phyloP scores from a whole-genome alignment of 2,888 invertebrate genomes.

The Sminthurinus aureus region DNA sequence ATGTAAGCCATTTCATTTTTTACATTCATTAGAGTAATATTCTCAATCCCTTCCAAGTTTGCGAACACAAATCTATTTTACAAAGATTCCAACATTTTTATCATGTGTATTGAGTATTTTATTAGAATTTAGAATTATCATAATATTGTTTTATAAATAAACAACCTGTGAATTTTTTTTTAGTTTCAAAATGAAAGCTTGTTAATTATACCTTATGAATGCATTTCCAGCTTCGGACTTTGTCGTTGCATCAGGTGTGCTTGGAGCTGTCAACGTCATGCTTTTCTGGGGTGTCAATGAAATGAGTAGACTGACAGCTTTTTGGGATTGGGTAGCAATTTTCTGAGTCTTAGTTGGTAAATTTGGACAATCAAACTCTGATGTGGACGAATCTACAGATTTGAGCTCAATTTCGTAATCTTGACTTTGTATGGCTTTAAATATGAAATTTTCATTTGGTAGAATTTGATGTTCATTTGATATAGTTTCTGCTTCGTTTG shows the following conservation, averaged over 20 bases:
- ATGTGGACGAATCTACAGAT: background rate
- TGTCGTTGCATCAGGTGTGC: constrained; percentile 18
- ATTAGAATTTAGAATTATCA: too few species aligned
- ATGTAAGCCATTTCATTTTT: background rate
- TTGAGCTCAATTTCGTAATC: constrained; percentile 24
- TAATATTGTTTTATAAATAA: too few species aligned
- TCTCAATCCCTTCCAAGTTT: constrained; percentile 10
- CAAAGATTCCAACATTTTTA: too few species aligned
- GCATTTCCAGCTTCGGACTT: constrained; percentile 45
- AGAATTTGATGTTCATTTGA: background rate
- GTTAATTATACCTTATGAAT: constrained; percentile 33
- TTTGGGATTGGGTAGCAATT: background rate
- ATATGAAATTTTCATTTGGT: constrained; percentile 3
- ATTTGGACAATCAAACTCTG: constrained; percentile 20
- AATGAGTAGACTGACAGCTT: constrained; percentile 18
- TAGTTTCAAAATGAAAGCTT: background rate
- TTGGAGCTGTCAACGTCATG: constrained; percentile 19
- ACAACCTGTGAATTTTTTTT: background rate
- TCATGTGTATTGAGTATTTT: too few species aligned
- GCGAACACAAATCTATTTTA: constrained; percentile 44
- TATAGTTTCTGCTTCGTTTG: background rate
- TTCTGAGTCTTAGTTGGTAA: background rate
- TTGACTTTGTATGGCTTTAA: background rate
- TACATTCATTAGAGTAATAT: constrained; percentile 11
- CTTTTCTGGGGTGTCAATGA: constrained; percentile 9